Base-by-base conservation (phyloP, 1,140 invertebrate genomes). In the Drosophila fuyamai region DNA sequence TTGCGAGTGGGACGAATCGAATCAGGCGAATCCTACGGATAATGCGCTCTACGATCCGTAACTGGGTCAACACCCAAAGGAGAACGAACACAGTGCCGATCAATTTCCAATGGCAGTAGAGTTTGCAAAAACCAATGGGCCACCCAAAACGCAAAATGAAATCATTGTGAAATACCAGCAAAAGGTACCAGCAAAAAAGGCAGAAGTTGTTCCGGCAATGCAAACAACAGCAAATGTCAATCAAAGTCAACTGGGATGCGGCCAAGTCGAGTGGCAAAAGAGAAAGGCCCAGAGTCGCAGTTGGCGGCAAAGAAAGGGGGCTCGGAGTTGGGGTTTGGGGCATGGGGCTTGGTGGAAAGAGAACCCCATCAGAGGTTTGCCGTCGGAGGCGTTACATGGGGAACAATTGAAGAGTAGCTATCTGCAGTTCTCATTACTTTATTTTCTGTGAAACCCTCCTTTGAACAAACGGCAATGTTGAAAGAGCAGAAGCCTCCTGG, bases 161-260 rank as follows among this genome's bases (percentile, higher is more conserved):
- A 71, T 71, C 65, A 71, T 36, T 43, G 16, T 40, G 27, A 7
- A 50, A 60, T 50, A 50, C 27, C n/a, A 36, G 16, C 1, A 48
- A 18, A 55, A 57, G 35, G 27, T 27, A 57, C 43, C 7, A 14
- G 54, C 13, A 57, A 72, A 76, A 72, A 66, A 40, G 47, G 18
- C 46, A 16, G 66, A 73, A 77, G 72, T 81, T 79, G 76, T 76
- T 80, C 74, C 79, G 81, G 67, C 83, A 78, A 81, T 85, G 81
- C 81, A 84, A 84, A 74, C 82, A 84, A 84, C 77, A 76, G 68
- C 75, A 79, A 82, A 86, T 86, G 82, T 85, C 82, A 85, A 85
- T 85, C 82, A 85, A 85, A 86, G 79, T 85, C 82, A 86, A 66
- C 82, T 78, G 68, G 74, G 82, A 84, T 72, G 81, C 76, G 76